These are phyloP conservation scores for Brachionus paranguensis DNA, from an alignment of 1,140 invertebrate species.

Conservation along the genomic window DNA sequence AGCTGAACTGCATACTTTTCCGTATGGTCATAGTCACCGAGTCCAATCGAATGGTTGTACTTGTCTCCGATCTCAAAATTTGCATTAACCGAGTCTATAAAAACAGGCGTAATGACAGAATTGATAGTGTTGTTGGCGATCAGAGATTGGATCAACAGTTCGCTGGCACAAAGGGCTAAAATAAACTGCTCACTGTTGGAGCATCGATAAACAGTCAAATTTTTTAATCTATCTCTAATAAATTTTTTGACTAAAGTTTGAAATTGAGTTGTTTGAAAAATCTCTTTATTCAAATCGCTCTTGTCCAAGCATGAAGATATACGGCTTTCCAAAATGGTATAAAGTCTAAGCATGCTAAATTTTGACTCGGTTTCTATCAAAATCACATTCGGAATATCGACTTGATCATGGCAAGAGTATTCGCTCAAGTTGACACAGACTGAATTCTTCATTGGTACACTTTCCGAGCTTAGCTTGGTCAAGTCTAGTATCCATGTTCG, in stretches of 20 bases:
- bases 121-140: background rate
- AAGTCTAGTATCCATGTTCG: background rate
- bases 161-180: background rate
- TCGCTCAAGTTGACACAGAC: background rate
- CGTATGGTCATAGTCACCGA: constrained; percentile 8
- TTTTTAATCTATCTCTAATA: constrained; percentile 11
- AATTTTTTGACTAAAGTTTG: background rate
- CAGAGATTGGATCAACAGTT: background rate
- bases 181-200: constrained; percentile 20
- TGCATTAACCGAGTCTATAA: constrained; percentile 11
- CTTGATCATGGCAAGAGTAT: background rate
- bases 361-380: background rate
- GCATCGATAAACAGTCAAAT: background rate
- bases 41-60: background rate
- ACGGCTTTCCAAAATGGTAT: constrained; percentile 5
- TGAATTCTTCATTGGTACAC: background rate
- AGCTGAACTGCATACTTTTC: constrained; percentile 16
- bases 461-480: background rate
- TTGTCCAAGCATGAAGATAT: background rate
- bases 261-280: background rate
- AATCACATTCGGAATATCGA: background rate
- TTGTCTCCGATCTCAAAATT: constrained; percentile 28
- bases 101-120: background rate
- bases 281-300: background rate
- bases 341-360: constrained; percentile 1